These are phyloP conservation scores for Anser cygnoides DNA, from an alignment of 2,113 vertebrate genomes.

Conservation along the genomic window DNA sequence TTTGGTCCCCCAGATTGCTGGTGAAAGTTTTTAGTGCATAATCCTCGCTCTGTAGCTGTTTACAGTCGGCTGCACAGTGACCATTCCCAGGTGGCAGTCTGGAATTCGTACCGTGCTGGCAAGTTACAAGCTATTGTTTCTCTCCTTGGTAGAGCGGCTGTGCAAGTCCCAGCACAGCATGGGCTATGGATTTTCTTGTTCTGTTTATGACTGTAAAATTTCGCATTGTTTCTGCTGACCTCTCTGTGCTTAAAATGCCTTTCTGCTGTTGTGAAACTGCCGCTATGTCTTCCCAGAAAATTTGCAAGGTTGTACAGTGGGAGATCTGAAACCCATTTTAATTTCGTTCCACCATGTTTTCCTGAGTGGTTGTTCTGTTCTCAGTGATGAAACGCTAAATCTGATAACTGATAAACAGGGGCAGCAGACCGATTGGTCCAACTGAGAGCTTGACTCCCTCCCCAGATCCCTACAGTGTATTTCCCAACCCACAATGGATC, in stretches of 20 bases:
- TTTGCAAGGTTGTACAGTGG: fast-evolving
- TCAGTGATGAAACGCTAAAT: not conserved
- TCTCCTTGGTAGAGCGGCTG: not conserved
- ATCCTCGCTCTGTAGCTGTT: not conserved
- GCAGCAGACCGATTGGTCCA: not conserved
- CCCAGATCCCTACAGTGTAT: not conserved
- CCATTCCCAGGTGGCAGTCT: slow-evolving; percentile 18
- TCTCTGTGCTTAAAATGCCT: not conserved
- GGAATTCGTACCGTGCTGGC: slow-evolving; percentile 7
- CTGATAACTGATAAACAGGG: not conserved
- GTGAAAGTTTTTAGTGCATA: not conserved
- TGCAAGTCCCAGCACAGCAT: not conserved
- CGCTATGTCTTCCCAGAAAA: not conserved
- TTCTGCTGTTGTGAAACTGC: not conserved
- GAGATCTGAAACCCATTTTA: not conserved
- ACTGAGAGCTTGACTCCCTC: not conserved
- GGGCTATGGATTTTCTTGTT: not conserved
- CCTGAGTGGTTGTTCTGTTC: not conserved
- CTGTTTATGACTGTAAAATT: not conserved
- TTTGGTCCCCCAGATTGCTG: fast-evolving
- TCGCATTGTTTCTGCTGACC: slow-evolving; percentile 29
- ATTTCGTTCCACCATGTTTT: not conserved
- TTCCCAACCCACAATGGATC: not conserved
- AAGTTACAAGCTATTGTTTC: slow-evolving; percentile 14
- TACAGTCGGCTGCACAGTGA: not conserved